A percentile compares a stretch with the other conserved stretches of the same genome.
Conservation (phyloP, 2,888 invertebrate genomes). For the Eupsilia transversa region DNA sequence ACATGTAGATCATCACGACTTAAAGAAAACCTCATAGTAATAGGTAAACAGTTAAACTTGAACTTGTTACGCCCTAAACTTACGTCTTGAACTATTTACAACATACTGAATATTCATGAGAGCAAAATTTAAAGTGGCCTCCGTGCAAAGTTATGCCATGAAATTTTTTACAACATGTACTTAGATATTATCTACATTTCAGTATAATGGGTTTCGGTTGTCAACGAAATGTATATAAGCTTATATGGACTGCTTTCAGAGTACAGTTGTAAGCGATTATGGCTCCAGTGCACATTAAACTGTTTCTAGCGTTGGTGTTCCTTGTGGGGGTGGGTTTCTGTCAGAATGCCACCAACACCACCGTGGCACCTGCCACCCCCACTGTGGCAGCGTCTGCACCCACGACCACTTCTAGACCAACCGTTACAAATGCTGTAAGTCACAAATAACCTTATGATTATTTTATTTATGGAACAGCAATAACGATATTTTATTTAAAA, state of each 20-base stretch:
- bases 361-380: slow-evolving; percentile 5
- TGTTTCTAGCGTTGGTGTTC: slow-evolving; percentile 66
- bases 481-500: not conserved
- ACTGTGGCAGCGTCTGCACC: slow-evolving; percentile 2
- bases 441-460: not conserved
- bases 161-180: slow-evolving; percentile 55
- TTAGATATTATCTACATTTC: slow-evolving; percentile 50
- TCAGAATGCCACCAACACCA: slow-evolving; percentile 60
- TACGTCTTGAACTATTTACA: slow-evolving; percentile 34
- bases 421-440: slow-evolving; percentile 25
- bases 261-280: slow-evolving; percentile 63
- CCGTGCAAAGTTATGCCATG: slow-evolving; percentile 61
- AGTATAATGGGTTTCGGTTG: slow-evolving; percentile 52
- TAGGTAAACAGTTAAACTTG: slow-evolving; percentile 7
- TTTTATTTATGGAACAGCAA: not conserved
- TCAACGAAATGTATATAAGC: slow-evolving; percentile 64
- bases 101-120: slow-evolving; percentile 69
- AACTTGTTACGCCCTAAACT: slow-evolving; percentile 10
- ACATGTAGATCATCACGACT: too few relatives aligned
- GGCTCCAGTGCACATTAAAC: slow-evolving; percentile 63
- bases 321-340: slow-evolving; percentile 64
- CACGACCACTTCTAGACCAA: slow-evolving; percentile 13
- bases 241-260: slow-evolving; percentile 51
- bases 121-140: slow-evolving; percentile 58
- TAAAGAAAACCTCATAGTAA: not conserved